These are phyloP conservation scores for Gila robusta DNA, from an alignment of 2,797 vertebrate species.

Conservation along the genomic window DNA sequence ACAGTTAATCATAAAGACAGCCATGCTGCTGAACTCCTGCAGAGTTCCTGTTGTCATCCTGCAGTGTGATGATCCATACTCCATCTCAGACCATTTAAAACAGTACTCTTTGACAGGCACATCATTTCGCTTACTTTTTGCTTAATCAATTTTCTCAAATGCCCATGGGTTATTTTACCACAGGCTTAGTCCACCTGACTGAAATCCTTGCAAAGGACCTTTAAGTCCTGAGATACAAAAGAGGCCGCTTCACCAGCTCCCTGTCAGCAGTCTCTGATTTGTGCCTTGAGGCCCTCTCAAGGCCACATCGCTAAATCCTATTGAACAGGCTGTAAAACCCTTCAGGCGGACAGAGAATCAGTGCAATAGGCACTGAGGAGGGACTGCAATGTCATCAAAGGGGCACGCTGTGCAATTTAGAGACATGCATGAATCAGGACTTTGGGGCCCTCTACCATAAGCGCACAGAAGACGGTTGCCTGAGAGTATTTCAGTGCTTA, in stretches of 20 bases:
- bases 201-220: constrained; percentile 31
- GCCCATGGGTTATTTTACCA: constrained; percentile 40
- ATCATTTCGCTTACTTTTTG: background rate
- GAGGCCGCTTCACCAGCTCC: constrained; percentile 30
- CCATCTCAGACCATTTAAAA: background rate
- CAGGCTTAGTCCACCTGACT: background rate
- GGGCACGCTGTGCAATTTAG: constrained; percentile 47
- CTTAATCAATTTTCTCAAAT: background rate
- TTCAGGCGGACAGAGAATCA: constrained; percentile 55
- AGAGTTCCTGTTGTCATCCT: background rate
- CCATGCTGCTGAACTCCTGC: constrained; percentile 18
- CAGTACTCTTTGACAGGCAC: background rate
- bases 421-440: constrained; percentile 58
- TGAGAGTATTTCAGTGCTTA: constrained; percentile 28
- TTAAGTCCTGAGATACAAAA: constrained; percentile 34
- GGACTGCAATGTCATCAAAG: constrained; percentile 62
- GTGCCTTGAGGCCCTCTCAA: constrained; percentile 60
- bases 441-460: constrained; percentile 34
- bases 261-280: constrained; percentile 64
- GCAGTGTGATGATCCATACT: background rate
- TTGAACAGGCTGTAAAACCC: constrained; percentile 65
- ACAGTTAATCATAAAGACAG: constrained; percentile 15
- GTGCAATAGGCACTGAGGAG: constrained; percentile 57
- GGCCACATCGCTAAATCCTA: constrained; percentile 61
- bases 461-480: constrained; percentile 25